Evolutionary conservation across 2,113 vertebrate species (phyloP).

Genomic region (Hippopotamus amphibius): DNA sequence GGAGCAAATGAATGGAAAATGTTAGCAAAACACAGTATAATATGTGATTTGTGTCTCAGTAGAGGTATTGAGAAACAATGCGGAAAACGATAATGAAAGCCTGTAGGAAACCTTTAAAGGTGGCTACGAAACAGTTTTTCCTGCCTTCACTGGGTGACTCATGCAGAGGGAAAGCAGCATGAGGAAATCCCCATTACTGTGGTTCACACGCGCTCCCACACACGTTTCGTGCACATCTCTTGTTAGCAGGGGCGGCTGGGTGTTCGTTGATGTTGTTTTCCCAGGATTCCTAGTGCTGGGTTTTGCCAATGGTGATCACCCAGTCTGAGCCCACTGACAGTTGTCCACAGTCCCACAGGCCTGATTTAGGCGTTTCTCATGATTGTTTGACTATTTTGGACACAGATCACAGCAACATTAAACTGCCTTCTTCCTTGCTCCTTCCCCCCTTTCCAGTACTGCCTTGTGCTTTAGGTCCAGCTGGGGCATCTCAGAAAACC

Average conservation of each 20-base stretch:
- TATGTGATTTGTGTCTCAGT: neutral
- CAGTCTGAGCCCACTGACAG: neutral
- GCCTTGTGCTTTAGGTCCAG: neutral
- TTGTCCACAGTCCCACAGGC: neutral
- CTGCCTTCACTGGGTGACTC: neutral
- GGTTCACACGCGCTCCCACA: no score
- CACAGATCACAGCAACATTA: neutral
- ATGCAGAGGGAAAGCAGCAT: neutral
- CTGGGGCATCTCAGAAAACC: neutral
- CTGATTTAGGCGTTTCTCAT: neutral
- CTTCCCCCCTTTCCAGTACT: neutral
- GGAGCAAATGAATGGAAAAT: neutral
- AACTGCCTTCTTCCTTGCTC: neutral
- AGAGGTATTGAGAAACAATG: neutral
- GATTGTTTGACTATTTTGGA: neutral
- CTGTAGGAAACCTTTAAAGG: neutral
- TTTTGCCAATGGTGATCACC: neutral
- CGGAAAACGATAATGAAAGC: neutral
- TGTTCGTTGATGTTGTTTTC: neutral
- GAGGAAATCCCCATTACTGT: neutral
- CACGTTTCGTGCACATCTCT: rapidly evolving
- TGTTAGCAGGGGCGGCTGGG: neutral
- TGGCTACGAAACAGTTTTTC: neutral
- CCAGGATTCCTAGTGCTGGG: neutral
- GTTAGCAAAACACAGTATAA: neutral